Percentiles rank a stretch among this genome's conserved stretches.
Evolutionary conservation across 2,113 vertebrate genomes (phyloP).

Genomic region (Haplotaxodon microlepis): DNA sequence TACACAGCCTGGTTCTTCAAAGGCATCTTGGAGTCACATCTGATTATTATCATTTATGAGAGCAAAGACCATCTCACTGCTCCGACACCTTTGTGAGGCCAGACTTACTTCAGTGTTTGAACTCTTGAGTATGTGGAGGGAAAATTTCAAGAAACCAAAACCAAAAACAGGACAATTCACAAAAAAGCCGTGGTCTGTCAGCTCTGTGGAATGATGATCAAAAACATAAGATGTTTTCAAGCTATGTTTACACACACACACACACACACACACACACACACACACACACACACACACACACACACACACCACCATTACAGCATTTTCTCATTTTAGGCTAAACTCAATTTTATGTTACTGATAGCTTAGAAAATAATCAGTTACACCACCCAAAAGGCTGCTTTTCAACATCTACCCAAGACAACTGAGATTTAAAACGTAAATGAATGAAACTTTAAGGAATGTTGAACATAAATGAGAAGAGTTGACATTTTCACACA

Average conservation of each 20-base stretch:
- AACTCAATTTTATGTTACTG: neutral
- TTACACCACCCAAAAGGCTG: neutral
- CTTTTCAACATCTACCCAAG: neutral
- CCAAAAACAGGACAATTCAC: neutral
- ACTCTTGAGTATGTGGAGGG: neutral
- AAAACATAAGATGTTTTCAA: neutral
- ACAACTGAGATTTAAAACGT: neutral
- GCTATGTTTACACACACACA: neutral
- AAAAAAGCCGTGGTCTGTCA: constrained; percentile 4
- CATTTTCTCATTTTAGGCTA: neutral
- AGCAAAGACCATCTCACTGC: neutral
- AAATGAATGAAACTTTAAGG: neutral
- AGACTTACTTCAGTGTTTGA: neutral
- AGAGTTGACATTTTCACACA: neutral
- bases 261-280: neutral
- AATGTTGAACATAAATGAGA: constrained; percentile 27
- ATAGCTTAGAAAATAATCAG: fast-evolving
- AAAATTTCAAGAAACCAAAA: neutral
- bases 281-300: neutral
- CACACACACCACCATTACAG: neutral
- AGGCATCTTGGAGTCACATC: neutral
- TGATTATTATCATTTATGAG: neutral
- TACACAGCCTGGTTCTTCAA: neutral
- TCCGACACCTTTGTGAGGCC: neutral
- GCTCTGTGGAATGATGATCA: neutral